phyloP scores from a whole-genome alignment of 2,113 vertebrate genomes.

The Python bivittatus region DNA sequence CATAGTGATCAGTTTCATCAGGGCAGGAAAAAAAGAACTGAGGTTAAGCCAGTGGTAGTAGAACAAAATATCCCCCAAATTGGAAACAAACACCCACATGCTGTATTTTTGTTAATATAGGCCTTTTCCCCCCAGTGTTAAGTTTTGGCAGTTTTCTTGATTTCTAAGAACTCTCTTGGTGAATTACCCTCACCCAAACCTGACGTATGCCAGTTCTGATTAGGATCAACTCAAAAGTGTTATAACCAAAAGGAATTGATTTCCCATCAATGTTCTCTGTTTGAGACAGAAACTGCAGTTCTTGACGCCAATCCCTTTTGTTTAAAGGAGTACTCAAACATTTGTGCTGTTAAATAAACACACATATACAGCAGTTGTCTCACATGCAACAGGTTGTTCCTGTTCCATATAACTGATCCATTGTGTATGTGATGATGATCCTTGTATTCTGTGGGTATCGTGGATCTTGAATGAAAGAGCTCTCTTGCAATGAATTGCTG shows the following conservation, averaged over 20 bases:
- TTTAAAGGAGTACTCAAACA: background rate
- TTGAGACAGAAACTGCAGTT: background rate
- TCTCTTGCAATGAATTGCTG: background rate
- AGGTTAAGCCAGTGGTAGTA: background rate
- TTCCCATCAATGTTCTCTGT: background rate
- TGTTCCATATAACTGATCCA: background rate
- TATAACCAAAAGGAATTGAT: background rate
- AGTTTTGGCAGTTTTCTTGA: background rate
- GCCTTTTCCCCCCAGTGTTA: background rate
- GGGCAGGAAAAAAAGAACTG: fast-evolving
- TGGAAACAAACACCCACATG: background rate
- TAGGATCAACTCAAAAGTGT: background rate
- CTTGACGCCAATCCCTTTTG: background rate
- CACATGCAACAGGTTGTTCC: background rate
- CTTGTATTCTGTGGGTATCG: background rate
- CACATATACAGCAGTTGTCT: background rate
- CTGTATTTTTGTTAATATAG: background rate
- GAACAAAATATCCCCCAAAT: background rate
- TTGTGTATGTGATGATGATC: background rate
- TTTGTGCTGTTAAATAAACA: background rate
- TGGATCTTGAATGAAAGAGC: background rate
- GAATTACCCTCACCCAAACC: background rate
- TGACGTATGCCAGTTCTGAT: background rate
- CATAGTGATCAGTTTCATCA: background rate
- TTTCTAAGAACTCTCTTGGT: background rate